A percentile compares a stretch with the other conserved stretches of the same genome.
These are phyloP conservation scores for Benthosema pterotum DNA, from an alignment of 2,797 vertebrate genomes.

Conservation along the genomic window DNA sequence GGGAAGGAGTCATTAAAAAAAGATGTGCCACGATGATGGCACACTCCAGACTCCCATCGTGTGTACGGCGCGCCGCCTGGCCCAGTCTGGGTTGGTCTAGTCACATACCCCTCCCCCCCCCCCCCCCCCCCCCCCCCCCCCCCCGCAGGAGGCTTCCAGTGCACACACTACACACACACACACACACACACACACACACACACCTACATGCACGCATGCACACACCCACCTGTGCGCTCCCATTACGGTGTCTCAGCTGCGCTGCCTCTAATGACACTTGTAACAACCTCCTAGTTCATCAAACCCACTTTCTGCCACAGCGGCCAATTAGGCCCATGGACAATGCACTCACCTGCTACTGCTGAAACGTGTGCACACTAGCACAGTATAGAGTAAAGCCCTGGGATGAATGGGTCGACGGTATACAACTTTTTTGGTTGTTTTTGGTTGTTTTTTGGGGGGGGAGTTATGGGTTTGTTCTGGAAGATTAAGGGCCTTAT, in stretches of 20 bases:
- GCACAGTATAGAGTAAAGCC: slow-evolving; percentile 20
- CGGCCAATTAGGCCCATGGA: slow-evolving; percentile 57
- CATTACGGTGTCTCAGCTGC: slow-evolving; percentile 72
- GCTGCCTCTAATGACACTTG: slow-evolving; percentile 63
- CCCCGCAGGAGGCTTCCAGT: slow-evolving; percentile 61
- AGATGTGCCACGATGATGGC: slow-evolving; percentile 57
- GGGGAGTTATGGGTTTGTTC: slow-evolving; percentile 3
- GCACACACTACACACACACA: slow-evolving; percentile 27
- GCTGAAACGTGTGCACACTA: slow-evolving; percentile 26
- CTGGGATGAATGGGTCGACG: slow-evolving; percentile 27
- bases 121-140: slow-evolving; percentile 60
- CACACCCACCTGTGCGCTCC: slow-evolving; percentile 73
- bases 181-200: not conserved
- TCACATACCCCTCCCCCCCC: slow-evolving; percentile 38
- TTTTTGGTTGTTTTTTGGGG: too few species aligned
- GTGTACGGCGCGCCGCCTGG: slow-evolving; percentile 34
- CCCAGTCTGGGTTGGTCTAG: slow-evolving; percentile 44
- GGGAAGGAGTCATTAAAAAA: slow-evolving; percentile 31
- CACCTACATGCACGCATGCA: slow-evolving; percentile 32
- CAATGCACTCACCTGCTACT: slow-evolving; percentile 49
- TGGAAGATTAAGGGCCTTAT: not conserved
- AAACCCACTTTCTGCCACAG: slow-evolving; percentile 75
- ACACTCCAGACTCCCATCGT: slow-evolving; percentile 53
- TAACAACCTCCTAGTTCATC: slow-evolving; percentile 75
- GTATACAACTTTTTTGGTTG: slow-evolving; percentile 32